Evolutionary conservation across 2,888 invertebrate genomes (phyloP), one percentile per base, ranked within the genome.

Genomic region (Melikaiella ostensackeni): DNA sequence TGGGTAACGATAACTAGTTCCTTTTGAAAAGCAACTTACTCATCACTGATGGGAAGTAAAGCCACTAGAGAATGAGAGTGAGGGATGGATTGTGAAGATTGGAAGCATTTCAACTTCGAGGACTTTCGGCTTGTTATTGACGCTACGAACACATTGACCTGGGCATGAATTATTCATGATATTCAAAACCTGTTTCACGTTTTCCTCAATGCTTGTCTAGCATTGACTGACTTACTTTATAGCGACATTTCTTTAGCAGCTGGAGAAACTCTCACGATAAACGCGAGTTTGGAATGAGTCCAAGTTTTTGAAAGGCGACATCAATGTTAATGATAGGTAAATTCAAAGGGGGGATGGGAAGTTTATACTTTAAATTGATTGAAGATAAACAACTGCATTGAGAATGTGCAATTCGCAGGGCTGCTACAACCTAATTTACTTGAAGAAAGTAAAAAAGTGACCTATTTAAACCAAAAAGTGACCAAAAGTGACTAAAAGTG

Each of bases 111-210:
- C 50, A 46, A 70, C 50, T 13, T 70, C n/a, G 11, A 70, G n/a
- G 19, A 21, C 70, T 55, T 70, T 50, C n/a, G 50, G 50, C 11
- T 33, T 70, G 70, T 70, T 55, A 70, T 50, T 55, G 70, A 50
- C 27, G 30, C 11, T 70, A 19, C 30, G 30, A 70, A 50, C 30
- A 27, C 70, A 70, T 70, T 70, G 70, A 70, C 70, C 70, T 21
- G 70, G n/a, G n/a, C 46, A 33, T 70, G 70, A 70, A 70, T 70
- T 50, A 70, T 70, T 50, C 50, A 70, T 70, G 50, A 50, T 16
- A 42, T 30, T 70, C 30, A 9, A 3, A 30, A 11, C 13, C 64
- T 16, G 50, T 21, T 70, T 13, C 70, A 50, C 11, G 50, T 30
- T 70, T 50, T n/a, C n/a, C n/a, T 50, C 50, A 70, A 50, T 27